Evolutionary conservation across 2,797 vertebrate species (phyloP).

Genomic region (Enteromius trimaculatus): DNA sequence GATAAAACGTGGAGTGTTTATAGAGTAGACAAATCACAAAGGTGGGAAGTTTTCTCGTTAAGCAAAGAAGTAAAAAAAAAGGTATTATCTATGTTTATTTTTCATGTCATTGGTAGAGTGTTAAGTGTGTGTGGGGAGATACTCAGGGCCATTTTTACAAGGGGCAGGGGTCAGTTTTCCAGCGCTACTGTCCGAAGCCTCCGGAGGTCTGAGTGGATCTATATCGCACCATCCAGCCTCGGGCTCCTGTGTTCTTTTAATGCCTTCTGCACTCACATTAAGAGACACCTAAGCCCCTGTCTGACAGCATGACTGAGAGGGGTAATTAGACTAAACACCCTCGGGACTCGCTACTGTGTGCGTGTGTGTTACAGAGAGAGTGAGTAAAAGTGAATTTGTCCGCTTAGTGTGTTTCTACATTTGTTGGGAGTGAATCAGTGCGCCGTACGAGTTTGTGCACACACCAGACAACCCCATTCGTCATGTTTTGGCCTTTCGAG

Average conservation of each 20-base stretch:
- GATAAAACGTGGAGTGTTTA: constrained; percentile 32
- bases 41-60: constrained; percentile 15
- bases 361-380: constrained; percentile 38
- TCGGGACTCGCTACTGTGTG: constrained; percentile 43
- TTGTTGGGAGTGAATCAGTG: constrained; percentile 12
- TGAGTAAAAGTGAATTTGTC: constrained; percentile 50
- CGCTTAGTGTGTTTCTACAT: constrained; percentile 23
- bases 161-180: constrained; percentile 54
- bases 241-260: constrained; percentile 78
- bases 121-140: constrained; percentile 26
- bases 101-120: background rate
- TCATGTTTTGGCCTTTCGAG: constrained; percentile 78
- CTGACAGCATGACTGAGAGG: constrained; percentile 78
- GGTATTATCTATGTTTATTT: constrained; percentile 22
- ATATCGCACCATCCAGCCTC: constrained; percentile 57
- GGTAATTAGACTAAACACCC: constrained; percentile 72
- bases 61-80: constrained; percentile 1
- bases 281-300: constrained; percentile 73
- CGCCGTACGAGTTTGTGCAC: constrained; percentile 18
- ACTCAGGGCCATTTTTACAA: constrained; percentile 27
- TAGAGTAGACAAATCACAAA: constrained; percentile 16
- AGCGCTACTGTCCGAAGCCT: constrained; percentile 31
- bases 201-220: constrained; percentile 71
- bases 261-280: constrained; percentile 75
- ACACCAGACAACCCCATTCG: constrained; percentile 74